Base-by-base conservation (phyloP, 2,888 invertebrate species). In the Tupiocoris notatus region DNA sequence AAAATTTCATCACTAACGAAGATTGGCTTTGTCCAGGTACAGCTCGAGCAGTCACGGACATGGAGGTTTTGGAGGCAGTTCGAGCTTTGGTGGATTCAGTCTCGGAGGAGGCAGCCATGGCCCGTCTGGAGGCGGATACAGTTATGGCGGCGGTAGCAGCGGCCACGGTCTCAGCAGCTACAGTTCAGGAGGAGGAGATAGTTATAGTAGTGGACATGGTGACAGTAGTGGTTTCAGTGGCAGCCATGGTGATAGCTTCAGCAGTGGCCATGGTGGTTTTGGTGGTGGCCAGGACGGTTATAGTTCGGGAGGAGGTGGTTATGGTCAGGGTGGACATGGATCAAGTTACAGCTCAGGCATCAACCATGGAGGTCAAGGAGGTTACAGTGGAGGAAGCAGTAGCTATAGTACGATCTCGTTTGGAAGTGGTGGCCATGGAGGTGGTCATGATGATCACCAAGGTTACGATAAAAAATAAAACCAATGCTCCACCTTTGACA, bases 351-450 rank as follows among this genome's bases (percentile, higher is more conserved):
- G 24, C n/a, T 21, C 24, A 63, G 63, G 63, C 9, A 59, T 18
- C 22, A 25, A 39, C 56, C 66, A 66, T 20, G 56, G 66, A 9
- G 25, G n/a, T n/a, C 17, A 21, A 2, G 66, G 57, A 54, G 67
- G 67, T 12, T 67, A 57, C 22, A 39, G 39, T 20, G 59, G 71
- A 24, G 61, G 61, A 17, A 39, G 61, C 25, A 62, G 24, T 61
- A 62, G 71, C 21, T 71, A 62, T 24, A 62, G 71, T 25, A 59
- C 71, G 24, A 71, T 59, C 21, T 67, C 67, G 22, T 57, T 67
- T 12, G 71, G 71, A 1, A 17, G 25, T 21, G 57, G 68, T n/a
- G 68, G 67, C 2, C 20, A 22, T 18, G 24, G 25, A 7, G 57
- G 68, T n/a, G 68, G 67, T 2, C 20, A 22, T 18, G 56, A 71